phyloP scores from a whole-genome alignment of 2,797 vertebrate genomes.

The Xerus rutilus region DNA sequence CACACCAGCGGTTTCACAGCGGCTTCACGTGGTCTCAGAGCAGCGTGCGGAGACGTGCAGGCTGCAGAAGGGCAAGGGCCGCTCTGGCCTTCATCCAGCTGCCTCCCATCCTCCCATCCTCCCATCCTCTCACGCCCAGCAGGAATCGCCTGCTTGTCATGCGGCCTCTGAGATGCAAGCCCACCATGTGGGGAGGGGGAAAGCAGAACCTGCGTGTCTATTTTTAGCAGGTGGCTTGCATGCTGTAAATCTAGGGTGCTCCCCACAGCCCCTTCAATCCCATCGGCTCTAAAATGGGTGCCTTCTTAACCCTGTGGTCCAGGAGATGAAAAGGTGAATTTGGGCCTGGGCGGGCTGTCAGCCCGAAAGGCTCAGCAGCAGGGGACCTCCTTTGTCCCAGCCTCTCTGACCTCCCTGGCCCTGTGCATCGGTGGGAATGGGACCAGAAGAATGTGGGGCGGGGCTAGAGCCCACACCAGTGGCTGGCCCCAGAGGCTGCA shows the following conservation, averaged over 20 bases:
- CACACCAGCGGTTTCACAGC: conserved; percentile 68
- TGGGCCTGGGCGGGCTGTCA: conserved; percentile 90
- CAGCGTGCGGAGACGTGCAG: too few relatives aligned
- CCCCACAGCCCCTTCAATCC: conserved; percentile 85
- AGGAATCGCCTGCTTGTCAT: conserved; percentile 60
- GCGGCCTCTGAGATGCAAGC: conserved; percentile 51
- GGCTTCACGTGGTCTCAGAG: too few relatives aligned
- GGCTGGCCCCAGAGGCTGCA: conserved; percentile 77
- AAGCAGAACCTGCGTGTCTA: conserved; percentile 60
- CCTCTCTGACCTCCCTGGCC: conserved; percentile 89
- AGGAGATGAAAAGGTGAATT: conserved; percentile 91
- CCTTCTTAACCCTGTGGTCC: conserved; percentile 89
- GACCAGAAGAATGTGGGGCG: conserved; percentile 89
- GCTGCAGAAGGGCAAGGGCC: background rate
- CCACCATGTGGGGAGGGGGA: background rate
- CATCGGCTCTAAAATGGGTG: conserved; percentile 91
- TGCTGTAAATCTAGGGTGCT: conserved; percentile 70
- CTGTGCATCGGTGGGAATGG: conserved; percentile 89
- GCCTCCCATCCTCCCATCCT: too few relatives aligned
- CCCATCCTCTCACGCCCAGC: background rate
- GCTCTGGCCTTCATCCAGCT: too few relatives aligned
- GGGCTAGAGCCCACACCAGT: conserved; percentile 84
- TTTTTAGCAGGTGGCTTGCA: conserved; percentile 84
- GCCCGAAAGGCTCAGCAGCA: conserved; percentile 86
- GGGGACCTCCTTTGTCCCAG: conserved; percentile 88